Evolutionary conservation across 1,140 invertebrate genomes (phyloP).

Genomic region (Pseudomyrmex flavicornis): DNA sequence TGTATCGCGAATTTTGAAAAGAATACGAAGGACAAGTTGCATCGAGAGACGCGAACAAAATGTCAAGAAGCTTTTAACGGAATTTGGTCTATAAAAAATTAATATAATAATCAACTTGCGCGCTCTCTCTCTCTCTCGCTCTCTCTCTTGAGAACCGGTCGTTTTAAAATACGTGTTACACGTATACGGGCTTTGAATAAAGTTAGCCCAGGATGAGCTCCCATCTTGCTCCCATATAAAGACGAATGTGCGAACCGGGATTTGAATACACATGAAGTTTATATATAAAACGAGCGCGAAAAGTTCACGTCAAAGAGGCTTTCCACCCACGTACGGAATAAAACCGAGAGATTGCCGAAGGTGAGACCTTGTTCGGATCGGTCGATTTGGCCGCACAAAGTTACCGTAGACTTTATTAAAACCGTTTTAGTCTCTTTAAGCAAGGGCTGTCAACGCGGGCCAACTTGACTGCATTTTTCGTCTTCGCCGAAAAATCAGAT

Average conservation of each 20-base stretch:
- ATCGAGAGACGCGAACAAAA: neutral
- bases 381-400: slow-evolving; percentile 47
- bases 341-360: slow-evolving; percentile 61
- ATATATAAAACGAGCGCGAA: slow-evolving; percentile 62
- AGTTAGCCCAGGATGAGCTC: slow-evolving; percentile 33
- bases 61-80: neutral
- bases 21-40: neutral
- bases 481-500: slow-evolving; percentile 48
- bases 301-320: slow-evolving; percentile 66
- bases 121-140: neutral
- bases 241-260: slow-evolving; percentile 42
- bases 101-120: neutral
- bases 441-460: neutral
- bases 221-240: slow-evolving; percentile 52
- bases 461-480: slow-evolving; percentile 47
- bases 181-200: neutral
- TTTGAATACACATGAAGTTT: slow-evolving; percentile 71
- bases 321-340: slow-evolving; percentile 58
- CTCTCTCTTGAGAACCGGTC: neutral
- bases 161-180: slow-evolving; percentile 6
- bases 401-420: slow-evolving; percentile 70
- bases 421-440: slow-evolving; percentile 64
- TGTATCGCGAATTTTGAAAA: neutral
- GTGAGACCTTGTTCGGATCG: slow-evolving; percentile 55
- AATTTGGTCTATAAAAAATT: slow-evolving; percentile 1